A percentile compares a stretch with the other conserved stretches of the same genome.
These are phyloP conservation scores for Melospiza georgiana DNA, from an alignment of 2,113 vertebrate genomes.

Conservation along the genomic window DNA sequence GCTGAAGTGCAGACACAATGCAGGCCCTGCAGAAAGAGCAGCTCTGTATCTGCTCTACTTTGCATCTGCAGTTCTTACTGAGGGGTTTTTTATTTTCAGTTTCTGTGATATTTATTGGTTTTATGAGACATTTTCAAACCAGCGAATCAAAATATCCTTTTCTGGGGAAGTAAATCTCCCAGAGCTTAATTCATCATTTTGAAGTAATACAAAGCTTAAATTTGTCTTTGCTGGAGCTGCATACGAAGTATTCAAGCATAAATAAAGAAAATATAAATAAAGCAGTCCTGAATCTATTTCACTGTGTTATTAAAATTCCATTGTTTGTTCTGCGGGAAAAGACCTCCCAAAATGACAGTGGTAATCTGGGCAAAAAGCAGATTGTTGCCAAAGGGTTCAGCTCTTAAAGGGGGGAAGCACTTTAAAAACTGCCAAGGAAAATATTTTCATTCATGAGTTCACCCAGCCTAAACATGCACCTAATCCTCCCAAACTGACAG, in stretches of 20 bases:
- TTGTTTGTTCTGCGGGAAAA: conserved; percentile 62
- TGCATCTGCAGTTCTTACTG: background rate
- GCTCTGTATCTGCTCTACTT: background rate
- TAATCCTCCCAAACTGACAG: conserved; percentile 83
- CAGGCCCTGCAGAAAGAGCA: background rate
- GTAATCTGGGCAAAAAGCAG: conserved; percentile 70
- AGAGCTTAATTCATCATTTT: conserved; percentile 57
- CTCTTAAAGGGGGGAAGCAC: conserved; percentile 48
- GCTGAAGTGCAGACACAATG: background rate
- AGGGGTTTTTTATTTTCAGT: background rate
- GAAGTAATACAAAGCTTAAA: conserved; percentile 61
- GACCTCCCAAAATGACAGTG: conserved; percentile 68
- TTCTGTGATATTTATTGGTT: conserved; percentile 43
- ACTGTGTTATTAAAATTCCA: conserved; percentile 68
- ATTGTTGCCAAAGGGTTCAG: conserved; percentile 62
- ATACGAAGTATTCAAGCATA: conserved; percentile 40
- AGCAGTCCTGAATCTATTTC: conserved; percentile 6
- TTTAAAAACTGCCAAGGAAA: conserved; percentile 80
- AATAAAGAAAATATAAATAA: conserved; percentile 61
- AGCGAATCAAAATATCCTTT: conserved; percentile 9
- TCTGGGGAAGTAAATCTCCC: conserved; percentile 47
- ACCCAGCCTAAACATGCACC: conserved; percentile 83
- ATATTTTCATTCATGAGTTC: conserved; percentile 87
- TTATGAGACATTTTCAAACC: conserved; percentile 8
- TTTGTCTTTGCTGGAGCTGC: conserved; percentile 45